Evolutionary conservation across 2,113 vertebrate species (phyloP), one percentile per base, ranked within the genome.

Genomic region (Chionodraco myersi): DNA sequence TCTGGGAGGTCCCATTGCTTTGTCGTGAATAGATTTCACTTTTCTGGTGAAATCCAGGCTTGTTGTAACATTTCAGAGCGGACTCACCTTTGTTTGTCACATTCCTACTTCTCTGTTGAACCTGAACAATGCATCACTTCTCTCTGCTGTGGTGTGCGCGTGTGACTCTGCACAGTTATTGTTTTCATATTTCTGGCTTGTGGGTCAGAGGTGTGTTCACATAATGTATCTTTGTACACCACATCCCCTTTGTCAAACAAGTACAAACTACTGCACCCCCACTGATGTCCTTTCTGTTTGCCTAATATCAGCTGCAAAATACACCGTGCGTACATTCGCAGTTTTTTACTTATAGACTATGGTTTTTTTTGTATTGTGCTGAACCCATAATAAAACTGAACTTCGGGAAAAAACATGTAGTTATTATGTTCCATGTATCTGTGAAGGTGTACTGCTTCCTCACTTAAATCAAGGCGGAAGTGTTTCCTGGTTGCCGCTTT

Each of bases 101-200:
- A 83, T 87, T 81, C 88, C 90, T 89, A 84, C 81, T 85, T 47
- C 76, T 84, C 77, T 76, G 30, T 86, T 80, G 77, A 87, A 84
- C 52, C 49, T 10, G 58, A 84, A 93, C 90, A 88, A 89, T 79
- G 41, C 56, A 75, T 63, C 54, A 5, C 69, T 0, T 48, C 52
- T 64, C 68, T 76, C 49, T 60, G 23, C 53, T 76, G 62, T 16
- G 63, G 13, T 23, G 34, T 47, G 54, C 0, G 48, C 21, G 36
- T 10, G 10, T 23, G 54, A 53, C 16, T 48, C 3, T 51, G 44
- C 10, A 56, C 34, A 16, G 36, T 47, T 45, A 4, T 6, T 57
- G 16, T 70, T 79, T 66, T 77, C 18, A 58, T 77, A 68, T 82
- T 73, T 85, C 26, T 77, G 54, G 14, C 10, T 36, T n/a, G 6